Percentiles rank a stretch among this genome's conserved stretches.
Evolutionary conservation across 2,888 invertebrate genomes (phyloP).

Genomic region (Isotomurus palustris): DNA sequence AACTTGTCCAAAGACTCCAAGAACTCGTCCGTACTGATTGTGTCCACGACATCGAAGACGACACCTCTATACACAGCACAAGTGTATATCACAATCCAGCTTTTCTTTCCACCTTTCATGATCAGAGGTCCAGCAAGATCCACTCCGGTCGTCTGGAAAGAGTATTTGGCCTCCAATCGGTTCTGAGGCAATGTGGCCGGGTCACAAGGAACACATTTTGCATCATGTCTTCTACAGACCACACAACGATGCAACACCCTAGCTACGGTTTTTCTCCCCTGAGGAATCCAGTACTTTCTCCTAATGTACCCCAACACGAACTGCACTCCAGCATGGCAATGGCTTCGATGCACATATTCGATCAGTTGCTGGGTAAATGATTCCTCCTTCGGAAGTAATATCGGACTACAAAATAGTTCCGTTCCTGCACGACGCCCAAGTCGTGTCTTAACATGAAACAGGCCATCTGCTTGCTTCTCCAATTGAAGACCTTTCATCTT

Average conservation of each 20-base stretch:
- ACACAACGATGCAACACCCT: neutral
- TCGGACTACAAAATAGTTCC: neutral
- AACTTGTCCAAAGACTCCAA: neutral
- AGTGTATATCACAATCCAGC: neutral
- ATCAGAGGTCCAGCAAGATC: no score
- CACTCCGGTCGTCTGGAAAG: neutral
- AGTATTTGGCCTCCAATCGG: neutral
- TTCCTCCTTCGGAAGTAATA: neutral
- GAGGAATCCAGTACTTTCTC: neutral
- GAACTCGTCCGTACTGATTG: neutral
- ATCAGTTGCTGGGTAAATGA: neutral
- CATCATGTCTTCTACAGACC: neutral
- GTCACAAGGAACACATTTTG: neutral
- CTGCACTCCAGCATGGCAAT: constrained; percentile 1
- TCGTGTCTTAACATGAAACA: neutral
- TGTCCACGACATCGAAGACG: neutral
- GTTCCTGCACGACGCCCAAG: neutral
- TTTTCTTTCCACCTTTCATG: neutral
- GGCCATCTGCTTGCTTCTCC: neutral
- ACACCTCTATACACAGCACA: neutral
- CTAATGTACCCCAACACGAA: neutral
- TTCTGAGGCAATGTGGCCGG: neutral
- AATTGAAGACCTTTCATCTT: neutral
- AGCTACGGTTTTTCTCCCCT: neutral
- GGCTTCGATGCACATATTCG: neutral